Evolutionary conservation across 2,888 invertebrate genomes (phyloP).

Genomic region (Hypolimnas misippus): DNA sequence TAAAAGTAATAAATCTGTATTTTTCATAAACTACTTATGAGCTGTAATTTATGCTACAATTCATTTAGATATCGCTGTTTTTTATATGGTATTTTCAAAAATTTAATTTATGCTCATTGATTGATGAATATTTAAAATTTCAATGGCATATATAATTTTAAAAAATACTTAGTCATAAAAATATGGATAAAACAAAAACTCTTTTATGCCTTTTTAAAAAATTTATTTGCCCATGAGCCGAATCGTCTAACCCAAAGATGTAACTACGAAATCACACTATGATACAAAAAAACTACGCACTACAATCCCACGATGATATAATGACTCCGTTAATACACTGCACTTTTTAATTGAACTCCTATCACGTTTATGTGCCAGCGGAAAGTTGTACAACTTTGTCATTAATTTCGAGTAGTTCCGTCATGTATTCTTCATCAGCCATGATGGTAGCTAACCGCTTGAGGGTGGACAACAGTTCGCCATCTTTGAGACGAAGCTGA

Average conservation of each 20-base stretch:
- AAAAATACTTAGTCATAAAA: neutral
- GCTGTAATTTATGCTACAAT: too few species aligned
- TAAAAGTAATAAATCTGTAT: too few species aligned
- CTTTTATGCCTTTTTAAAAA: too few species aligned
- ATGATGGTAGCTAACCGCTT: slow-evolving; percentile 88
- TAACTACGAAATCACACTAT: slow-evolving; percentile 31
- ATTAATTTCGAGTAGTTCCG: slow-evolving; percentile 90
- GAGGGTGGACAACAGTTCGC: slow-evolving; percentile 86
- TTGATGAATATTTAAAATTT: too few species aligned
- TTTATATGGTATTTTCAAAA: too few species aligned
- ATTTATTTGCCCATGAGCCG: slow-evolving; percentile 65
- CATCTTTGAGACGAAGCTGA: slow-evolving; percentile 88
- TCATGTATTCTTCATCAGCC: slow-evolving; percentile 89
- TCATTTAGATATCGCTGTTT: too few species aligned
- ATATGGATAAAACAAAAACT: slow-evolving; percentile 40
- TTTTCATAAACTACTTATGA: too few species aligned
- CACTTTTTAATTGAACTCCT: slow-evolving; percentile 3
- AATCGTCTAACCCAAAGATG: slow-evolving; percentile 47
- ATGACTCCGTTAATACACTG: slow-evolving; percentile 47
- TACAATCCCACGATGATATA: slow-evolving; percentile 13
- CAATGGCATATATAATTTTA: too few species aligned
- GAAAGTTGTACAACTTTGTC: slow-evolving; percentile 85
- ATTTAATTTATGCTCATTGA: too few species aligned
- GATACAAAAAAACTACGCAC: slow-evolving; percentile 19
- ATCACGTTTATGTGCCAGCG: slow-evolving; percentile 53